phyloP scores from a whole-genome alignment of 2,113 vertebrate species.

The Murina feae region DNA sequence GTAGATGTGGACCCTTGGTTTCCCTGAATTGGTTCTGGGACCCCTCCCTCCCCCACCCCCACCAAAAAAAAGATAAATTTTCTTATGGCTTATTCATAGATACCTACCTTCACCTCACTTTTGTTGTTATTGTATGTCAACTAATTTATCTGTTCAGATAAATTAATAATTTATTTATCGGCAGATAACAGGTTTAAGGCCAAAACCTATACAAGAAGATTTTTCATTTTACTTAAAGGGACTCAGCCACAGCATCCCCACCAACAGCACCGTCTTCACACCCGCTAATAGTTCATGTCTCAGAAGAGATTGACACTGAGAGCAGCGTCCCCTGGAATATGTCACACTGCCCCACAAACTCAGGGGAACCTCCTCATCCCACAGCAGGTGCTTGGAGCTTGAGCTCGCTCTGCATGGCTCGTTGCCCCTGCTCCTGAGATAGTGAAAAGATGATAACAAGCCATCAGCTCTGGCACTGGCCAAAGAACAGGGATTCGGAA shows the following conservation, averaged over 20 bases:
- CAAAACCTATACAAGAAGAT: neutral
- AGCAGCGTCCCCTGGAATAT: neutral
- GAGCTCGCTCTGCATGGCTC: neutral
- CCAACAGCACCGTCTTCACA: neutral
- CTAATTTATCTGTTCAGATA: neutral
- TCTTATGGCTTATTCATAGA: neutral
- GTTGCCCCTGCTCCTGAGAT: neutral
- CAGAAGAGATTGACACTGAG: neutral
- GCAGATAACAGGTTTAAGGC: neutral
- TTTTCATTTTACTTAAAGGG: neutral
- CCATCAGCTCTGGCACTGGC: neutral
- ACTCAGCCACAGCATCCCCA: neutral
- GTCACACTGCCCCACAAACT: neutral
- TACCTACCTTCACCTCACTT: neutral
- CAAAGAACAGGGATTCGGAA: neutral
- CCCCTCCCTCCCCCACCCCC: no score
- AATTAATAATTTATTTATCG: neutral
- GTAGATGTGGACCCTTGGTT: neutral
- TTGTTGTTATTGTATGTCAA: neutral
- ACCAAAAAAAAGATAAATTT: neutral
- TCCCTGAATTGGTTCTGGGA: neutral
- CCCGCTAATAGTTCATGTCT: neutral
- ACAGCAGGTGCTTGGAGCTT: neutral
- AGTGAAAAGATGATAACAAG: neutral
- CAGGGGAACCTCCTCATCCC: neutral